Evolutionary conservation across 2,113 vertebrate genomes (phyloP).

Genomic region (Peucedramus taeniatus): DNA sequence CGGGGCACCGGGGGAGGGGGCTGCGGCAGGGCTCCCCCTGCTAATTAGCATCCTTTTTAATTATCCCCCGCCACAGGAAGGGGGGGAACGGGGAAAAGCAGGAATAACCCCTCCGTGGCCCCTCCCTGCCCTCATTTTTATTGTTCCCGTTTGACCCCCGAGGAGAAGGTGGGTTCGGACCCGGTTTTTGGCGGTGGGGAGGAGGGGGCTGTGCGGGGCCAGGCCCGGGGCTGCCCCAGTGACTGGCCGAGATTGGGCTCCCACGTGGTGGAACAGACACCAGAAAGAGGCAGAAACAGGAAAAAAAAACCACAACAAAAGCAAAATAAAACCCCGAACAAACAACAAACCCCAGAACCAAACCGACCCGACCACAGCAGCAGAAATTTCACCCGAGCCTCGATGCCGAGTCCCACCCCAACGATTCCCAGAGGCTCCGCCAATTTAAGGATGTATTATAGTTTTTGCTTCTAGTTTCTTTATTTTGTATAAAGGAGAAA

Average conservation of each 20-base stretch:
- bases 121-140: not conserved
- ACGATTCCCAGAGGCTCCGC: conserved; percentile 35
- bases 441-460: conserved; percentile 75
- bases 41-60: conserved; percentile 45
- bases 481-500: conserved; percentile 86
- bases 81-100: not conserved
- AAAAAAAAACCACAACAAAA: not conserved
- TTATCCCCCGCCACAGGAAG: not conserved
- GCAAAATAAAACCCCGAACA: not conserved
- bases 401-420: not conserved
- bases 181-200: not conserved
- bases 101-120: not conserved
- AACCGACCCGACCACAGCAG: not conserved
- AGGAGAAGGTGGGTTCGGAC: not conserved
- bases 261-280: not conserved
- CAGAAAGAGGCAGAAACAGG: not conserved
- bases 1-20: not conserved
- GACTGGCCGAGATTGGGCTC: not conserved
- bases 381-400: not conserved
- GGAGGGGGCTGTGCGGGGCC: not conserved
- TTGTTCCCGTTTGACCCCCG: not conserved
- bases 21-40: not conserved
- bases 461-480: conserved; percentile 84
- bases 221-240: not conserved
- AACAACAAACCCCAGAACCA: not conserved